Percentiles rank a stretch among this genome's conserved stretches.
phyloP scores from a whole-genome alignment of 2,113 vertebrate species.

The Cricetomys ansorgei region DNA sequence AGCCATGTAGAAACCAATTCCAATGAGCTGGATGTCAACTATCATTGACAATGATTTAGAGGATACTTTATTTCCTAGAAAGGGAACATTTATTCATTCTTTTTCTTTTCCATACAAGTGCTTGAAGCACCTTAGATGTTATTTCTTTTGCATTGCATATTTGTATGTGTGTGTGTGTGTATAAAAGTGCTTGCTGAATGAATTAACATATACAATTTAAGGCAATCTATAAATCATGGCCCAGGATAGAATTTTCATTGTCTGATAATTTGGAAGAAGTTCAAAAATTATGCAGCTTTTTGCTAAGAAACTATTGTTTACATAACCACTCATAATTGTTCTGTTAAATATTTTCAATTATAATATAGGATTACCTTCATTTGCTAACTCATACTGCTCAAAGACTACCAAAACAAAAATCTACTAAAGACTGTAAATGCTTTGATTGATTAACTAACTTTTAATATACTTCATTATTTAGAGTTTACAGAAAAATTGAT shows the following conservation, averaged over 20 bases:
- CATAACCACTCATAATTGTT: neutral
- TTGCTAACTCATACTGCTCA: neutral
- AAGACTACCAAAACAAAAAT: neutral
- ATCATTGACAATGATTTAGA: slow-evolving; percentile 63
- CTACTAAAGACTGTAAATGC: neutral
- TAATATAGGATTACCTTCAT: neutral
- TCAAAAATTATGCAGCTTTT: neutral
- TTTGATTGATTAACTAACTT: neutral
- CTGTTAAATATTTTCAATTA: neutral
- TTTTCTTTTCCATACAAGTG: neutral
- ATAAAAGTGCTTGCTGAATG: slow-evolving; percentile 35
- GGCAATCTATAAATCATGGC: neutral
- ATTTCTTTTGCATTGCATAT: neutral
- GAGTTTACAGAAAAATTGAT: neutral
- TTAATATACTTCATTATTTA: neutral
- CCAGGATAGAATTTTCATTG: neutral
- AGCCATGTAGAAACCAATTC: slow-evolving; percentile 50
- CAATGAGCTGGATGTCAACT: slow-evolving; percentile 38
- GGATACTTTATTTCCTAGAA: slow-evolving; percentile 61
- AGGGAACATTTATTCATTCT: neutral
- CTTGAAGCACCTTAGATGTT: neutral
- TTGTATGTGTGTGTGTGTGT: too few species aligned
- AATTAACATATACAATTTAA: neutral
- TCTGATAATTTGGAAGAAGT: slow-evolving; percentile 24
- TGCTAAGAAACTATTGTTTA: neutral